A percentile compares a stretch with the other conserved stretches of the same genome.
Conservation (phyloP, 1,140 invertebrate species). For the Telenomus remus region DNA sequence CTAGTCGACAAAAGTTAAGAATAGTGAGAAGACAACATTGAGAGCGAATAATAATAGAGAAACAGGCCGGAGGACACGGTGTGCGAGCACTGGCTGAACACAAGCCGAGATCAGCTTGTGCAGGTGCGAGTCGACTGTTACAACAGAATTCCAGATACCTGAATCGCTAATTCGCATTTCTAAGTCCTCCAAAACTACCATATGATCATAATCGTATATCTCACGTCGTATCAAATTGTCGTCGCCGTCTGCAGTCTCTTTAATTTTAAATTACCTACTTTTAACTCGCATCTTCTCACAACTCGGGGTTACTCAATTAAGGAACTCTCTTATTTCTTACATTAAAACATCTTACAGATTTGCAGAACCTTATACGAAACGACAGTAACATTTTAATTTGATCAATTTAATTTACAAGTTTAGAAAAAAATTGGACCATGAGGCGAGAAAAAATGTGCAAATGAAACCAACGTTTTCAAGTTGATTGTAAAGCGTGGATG, state of each 20-base stretch:
- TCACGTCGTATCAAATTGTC: too few species aligned
- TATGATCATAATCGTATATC: too few species aligned
- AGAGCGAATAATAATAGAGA: constrained; percentile 21
- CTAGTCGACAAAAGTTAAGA: constrained; percentile 12
- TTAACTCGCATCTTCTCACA: constrained; percentile 36
- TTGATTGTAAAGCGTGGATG: too few species aligned
- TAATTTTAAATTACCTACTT: too few species aligned
- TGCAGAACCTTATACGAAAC: too few species aligned
- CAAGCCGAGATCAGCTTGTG: constrained; percentile 7
- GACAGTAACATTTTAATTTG: too few species aligned
- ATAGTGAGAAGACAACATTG: constrained; percentile 2
- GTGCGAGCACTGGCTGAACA: constrained; percentile 32
- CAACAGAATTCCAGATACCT: constrained; percentile 54
- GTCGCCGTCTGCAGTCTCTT: neutral
- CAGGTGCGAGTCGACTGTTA: constrained; percentile 47
- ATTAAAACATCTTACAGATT: too few species aligned
- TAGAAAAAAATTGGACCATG: too few species aligned
- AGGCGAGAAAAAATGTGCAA: too few species aligned
- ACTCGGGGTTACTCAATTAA: constrained; percentile 66
- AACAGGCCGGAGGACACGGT: constrained; percentile 42
- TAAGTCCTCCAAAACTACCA: constrained; percentile 8
- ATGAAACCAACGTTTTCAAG: too few species aligned
- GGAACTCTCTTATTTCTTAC: constrained; percentile 67
- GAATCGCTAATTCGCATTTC: constrained; percentile 45
- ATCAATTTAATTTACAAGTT: too few species aligned